Conservation (phyloP, 1,140 invertebrate species). For the Amyelois transitella region DNA sequence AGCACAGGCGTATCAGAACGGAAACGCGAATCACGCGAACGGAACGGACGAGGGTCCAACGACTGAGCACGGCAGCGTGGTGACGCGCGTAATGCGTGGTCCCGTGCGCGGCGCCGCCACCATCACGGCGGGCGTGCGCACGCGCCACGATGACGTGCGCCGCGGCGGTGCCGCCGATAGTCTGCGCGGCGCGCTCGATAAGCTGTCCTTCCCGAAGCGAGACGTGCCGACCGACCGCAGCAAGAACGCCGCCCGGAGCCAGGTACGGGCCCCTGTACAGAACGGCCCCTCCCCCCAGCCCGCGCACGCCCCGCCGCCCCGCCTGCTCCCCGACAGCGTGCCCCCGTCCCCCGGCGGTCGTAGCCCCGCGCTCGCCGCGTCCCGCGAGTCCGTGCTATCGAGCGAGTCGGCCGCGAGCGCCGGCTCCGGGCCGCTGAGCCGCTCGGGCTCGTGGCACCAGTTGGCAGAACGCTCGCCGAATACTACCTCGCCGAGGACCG, state of each 20-base stretch:
- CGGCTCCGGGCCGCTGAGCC: constrained; percentile 74
- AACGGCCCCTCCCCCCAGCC: constrained; percentile 40
- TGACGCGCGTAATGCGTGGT: constrained; percentile 79
- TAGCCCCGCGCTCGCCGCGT: constrained; percentile 40
- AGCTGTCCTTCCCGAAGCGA: constrained; percentile 50
- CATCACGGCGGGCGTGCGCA: constrained; percentile 67
- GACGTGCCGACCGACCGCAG: constrained; percentile 46
- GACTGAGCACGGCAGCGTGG: constrained; percentile 75
- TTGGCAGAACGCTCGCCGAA: constrained; percentile 49
- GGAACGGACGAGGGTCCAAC: constrained; percentile 34
- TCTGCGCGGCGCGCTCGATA: constrained; percentile 70
- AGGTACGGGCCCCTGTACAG: constrained; percentile 37
- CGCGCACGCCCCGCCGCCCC: constrained; percentile 46
- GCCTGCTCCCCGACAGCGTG: constrained; percentile 19
- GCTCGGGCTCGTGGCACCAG: constrained; percentile 89
- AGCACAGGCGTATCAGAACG: constrained; percentile 30
- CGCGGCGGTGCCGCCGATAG: constrained; percentile 69
- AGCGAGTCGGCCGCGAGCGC: constrained; percentile 45
- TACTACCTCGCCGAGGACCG: constrained; percentile 46
- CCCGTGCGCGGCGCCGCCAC: constrained; percentile 78
- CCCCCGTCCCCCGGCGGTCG: constrained; percentile 15
- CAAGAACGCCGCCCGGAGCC: constrained; percentile 30
- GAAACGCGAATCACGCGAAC: constrained; percentile 14
- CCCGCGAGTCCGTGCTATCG: constrained; percentile 41
- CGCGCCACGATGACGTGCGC: constrained; percentile 63